These are phyloP conservation scores for Odocoileus hemionus DNA, from an alignment of 2,113 vertebrate genomes.

Conservation along the genomic window DNA sequence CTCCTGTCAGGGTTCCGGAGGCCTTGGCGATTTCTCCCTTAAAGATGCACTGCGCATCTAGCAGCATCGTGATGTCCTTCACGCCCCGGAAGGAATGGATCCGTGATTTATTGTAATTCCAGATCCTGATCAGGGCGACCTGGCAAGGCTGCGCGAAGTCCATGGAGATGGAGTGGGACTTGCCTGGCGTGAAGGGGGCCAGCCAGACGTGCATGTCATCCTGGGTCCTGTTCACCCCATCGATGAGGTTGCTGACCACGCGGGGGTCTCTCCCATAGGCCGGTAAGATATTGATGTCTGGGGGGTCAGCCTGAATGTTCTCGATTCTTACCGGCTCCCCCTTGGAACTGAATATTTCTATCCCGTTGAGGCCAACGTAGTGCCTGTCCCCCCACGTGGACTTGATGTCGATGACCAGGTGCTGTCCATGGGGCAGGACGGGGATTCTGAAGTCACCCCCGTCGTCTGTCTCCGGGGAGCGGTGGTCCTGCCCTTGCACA, in stretches of 20 bases:
- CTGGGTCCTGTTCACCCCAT: conserved; percentile 93
- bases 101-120: conserved; percentile 99
- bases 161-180: conserved; percentile 85
- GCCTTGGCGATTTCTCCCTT: conserved; percentile 98
- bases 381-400: conserved; percentile 98
- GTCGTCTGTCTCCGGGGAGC: conserved; percentile 70
- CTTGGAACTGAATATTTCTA: conserved; percentile 93
- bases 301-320: conserved; percentile 88
- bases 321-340: conserved; percentile 87
- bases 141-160: conserved; percentile 87
- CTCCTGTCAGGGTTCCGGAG: conserved; percentile 92
- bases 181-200: conserved; percentile 91
- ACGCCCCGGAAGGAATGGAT: conserved; percentile 96
- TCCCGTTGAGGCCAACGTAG: conserved; percentile 95
- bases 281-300: conserved; percentile 94
- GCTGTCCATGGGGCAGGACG: conserved; percentile 89
- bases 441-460: conserved; percentile 90
- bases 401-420: conserved; percentile 87
- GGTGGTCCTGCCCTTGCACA: conserved; percentile 66
- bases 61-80: conserved; percentile 89
- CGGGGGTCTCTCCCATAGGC: conserved; percentile 92
- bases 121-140: conserved; percentile 95
- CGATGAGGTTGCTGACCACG: conserved; percentile 87
- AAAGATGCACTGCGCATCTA: conserved; percentile 91
- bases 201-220: conserved; percentile 99